phyloP scores from a whole-genome alignment of 1,140 invertebrate species.

The Procambarus virginalis region DNA sequence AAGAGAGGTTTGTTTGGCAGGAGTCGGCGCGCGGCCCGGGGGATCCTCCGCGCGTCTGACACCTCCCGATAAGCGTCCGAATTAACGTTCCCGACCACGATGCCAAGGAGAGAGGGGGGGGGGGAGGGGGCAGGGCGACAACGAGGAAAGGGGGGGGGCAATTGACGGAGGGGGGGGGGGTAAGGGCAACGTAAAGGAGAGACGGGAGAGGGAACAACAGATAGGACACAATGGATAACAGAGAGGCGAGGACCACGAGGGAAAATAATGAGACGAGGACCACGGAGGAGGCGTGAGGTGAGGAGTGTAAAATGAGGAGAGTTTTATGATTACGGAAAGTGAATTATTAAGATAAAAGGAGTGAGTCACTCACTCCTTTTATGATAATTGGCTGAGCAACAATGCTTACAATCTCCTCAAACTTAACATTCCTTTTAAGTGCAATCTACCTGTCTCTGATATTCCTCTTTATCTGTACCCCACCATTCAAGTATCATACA shows the following conservation, averaged over 20 bases:
- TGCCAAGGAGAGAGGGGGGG: not conserved
- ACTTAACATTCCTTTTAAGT: too few relatives aligned
- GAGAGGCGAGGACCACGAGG: not conserved
- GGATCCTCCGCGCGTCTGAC: conserved; percentile 30
- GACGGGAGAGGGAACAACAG: not conserved
- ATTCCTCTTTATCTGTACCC: too few relatives aligned
- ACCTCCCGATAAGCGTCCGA: conserved; percentile 49
- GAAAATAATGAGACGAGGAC: not conserved
- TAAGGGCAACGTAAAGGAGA: not conserved
- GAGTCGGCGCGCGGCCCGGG: not conserved
- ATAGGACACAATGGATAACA: not conserved
- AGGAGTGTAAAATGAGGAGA: too few relatives aligned
- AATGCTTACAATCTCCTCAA: too few relatives aligned
- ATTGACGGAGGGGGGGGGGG: not conserved
- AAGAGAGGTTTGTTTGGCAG: conserved; percentile 53
- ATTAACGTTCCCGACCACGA: conserved; percentile 43
- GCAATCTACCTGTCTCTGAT: too few relatives aligned
- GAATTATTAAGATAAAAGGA: too few relatives aligned
- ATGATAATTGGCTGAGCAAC: too few relatives aligned
- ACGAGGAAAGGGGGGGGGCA: not conserved
- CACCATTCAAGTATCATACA: too few relatives aligned
- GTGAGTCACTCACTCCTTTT: too few relatives aligned
- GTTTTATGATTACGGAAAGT: too few relatives aligned
- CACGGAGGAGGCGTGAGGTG: too few relatives aligned
- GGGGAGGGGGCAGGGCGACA: not conserved